Evolutionary conservation across 2,888 invertebrate genomes (phyloP), one percentile per base, ranked within the genome.

Genomic region (Sepiola atlantica): DNA sequence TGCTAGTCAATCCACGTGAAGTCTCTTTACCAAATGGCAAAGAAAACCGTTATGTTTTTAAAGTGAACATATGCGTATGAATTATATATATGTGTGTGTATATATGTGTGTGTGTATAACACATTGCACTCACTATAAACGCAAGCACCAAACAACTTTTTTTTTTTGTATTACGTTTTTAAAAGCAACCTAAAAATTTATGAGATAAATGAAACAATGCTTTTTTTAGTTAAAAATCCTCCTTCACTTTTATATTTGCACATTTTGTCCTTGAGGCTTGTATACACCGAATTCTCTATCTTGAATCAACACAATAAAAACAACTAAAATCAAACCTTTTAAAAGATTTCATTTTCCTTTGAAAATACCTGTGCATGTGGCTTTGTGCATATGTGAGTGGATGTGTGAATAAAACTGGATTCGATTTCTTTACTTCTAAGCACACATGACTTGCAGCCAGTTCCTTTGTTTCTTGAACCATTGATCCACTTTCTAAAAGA

Each of bases 371-470:
- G 77, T 14, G 8, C 45, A 45, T 45, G 45, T 45, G 45, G 45
- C 45, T 45, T 45, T 8, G 45, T 45, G 45, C 45, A 45, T 45
- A 45, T 45, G 45, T 45, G 45, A 45, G 45, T 45, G 45, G 8
- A 45, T 45, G 77, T 77, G n/a, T 77, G 77, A n/a, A 77, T 77
- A 77, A 77, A 77, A 77, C 77, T 77, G n/a, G n/a, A 77, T n/a
- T 77, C 77, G n/a, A n/a, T 77, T 77, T 77, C 77, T 77, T 77
- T 77, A 77, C 77, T 77, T 77, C 77, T 77, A 77, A n/a, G n/a
- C 77, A 77, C 77, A 77, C 77, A 77, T 16, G 77, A 77, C 77
- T 77, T 77, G n/a, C n/a, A 77, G 77, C 77, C 21, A 77, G n/a
- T 77, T 77, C 77, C 77, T 77, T 77, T 77, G 77, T 77, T 77